A percentile compares a stretch with the other conserved stretches of the same genome.
Evolutionary conservation across 2,797 vertebrate genomes (phyloP).

Genomic region (Sciurus carolinensis): DNA sequence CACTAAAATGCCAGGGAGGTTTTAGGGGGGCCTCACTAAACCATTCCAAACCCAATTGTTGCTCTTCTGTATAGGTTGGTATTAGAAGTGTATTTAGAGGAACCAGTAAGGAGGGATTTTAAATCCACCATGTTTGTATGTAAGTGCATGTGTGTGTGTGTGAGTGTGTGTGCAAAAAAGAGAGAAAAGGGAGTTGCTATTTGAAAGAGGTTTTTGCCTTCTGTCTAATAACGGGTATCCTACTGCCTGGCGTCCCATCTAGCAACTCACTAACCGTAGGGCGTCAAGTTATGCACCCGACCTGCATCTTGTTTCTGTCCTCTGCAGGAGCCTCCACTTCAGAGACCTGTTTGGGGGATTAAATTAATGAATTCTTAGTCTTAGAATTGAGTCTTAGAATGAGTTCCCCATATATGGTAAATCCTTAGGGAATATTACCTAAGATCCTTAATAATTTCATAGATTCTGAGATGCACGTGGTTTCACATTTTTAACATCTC

Average conservation of each 20-base stretch:
- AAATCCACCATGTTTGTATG: not conserved
- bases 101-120: conserved; percentile 37
- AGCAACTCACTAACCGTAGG: not conserved
- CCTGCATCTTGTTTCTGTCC: not conserved
- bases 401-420: not conserved
- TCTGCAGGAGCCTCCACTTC: not conserved
- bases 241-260: not conserved
- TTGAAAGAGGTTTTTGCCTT: conserved; percentile 56
- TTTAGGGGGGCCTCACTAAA: conserved; percentile 15
- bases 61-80: not conserved
- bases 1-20: too few relatives aligned
- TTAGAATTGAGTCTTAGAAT: conserved; percentile 4
- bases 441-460: not conserved
- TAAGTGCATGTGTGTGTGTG: not conserved
- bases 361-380: conserved; percentile 12
- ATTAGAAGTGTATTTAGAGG: not conserved
- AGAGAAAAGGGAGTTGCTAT: not conserved
- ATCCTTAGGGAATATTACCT: conserved; percentile 25
- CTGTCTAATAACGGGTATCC: conserved; percentile 23
- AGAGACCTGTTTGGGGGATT: not conserved
- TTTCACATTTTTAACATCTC: conserved; percentile 34
- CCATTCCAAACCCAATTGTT: not conserved
- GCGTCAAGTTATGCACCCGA: not conserved
- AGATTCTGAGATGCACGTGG: not conserved
- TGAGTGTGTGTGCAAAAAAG: too few relatives aligned